phyloP scores from a whole-genome alignment of 2,113 vertebrate genomes.

The Psettodes erumei region DNA sequence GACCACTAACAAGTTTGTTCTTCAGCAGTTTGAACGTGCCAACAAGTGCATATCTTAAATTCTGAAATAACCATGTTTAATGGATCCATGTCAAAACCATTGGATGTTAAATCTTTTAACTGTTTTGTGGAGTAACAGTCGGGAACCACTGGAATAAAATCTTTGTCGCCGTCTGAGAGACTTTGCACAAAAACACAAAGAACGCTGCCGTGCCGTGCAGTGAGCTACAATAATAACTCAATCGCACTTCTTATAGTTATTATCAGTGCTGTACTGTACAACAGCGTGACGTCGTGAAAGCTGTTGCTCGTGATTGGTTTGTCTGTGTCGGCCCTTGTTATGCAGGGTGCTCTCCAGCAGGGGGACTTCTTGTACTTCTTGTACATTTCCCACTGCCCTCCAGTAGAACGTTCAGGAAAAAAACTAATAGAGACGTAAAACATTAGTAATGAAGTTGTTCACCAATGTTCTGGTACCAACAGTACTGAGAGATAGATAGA shows the following conservation, averaged over 20 bases:
- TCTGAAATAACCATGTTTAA: not conserved
- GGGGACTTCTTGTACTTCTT: conserved; percentile 34
- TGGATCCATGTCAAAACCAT: no score
- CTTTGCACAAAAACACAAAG: no score
- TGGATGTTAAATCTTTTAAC: not conserved
- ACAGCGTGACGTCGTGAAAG: not conserved
- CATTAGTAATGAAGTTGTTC: not conserved
- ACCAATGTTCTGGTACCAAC: not conserved
- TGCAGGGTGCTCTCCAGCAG: conserved; percentile 32
- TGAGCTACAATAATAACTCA: no score
- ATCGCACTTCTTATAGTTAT: no score
- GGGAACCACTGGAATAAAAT: no score
- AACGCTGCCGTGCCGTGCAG: no score
- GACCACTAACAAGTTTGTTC: not conserved
- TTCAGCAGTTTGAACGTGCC: not conserved
- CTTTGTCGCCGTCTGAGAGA: no score
- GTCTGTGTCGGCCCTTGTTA: not conserved
- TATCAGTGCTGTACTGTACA: no score
- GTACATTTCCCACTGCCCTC: not conserved
- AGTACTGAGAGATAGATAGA: not conserved
- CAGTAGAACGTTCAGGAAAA: not conserved
- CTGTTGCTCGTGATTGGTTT: no score
- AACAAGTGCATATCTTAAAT: not conserved
- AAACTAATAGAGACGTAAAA: not conserved
- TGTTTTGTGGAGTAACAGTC: no score